Conservation (phyloP, 2,113 vertebrate species). For the Salvator merianae region DNA sequence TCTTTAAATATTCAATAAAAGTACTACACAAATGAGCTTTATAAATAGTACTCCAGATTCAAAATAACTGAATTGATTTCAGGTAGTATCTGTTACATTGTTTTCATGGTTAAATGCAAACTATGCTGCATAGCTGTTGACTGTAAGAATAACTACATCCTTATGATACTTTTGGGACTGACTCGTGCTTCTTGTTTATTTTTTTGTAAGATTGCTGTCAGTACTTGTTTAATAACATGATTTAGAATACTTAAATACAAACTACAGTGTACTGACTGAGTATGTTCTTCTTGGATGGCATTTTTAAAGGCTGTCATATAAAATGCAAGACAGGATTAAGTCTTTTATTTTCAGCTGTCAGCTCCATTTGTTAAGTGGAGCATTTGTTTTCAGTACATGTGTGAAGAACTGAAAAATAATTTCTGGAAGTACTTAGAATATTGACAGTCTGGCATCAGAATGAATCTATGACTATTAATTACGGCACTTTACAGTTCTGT, state of each 20-base stretch:
- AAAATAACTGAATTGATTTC: neutral
- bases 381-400: neutral
- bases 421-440: neutral
- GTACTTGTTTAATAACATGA: neutral
- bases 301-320: neutral
- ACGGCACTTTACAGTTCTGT: accelerated
- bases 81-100: accelerated
- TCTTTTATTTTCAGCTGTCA: neutral
- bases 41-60: neutral
- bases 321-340: neutral
- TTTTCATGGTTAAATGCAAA: accelerated
- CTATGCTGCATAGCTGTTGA: conserved; percentile 13
- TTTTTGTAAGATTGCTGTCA: neutral
- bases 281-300: neutral
- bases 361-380: neutral
- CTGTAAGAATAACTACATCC: neutral
- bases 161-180: neutral
- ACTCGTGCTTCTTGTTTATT: neutral
- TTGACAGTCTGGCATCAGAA: neutral
- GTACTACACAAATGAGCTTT: neutral
- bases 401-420: neutral
- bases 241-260: neutral
- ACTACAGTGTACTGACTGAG: neutral
- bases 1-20: neutral
- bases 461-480: neutral